A percentile compares a stretch with the other conserved stretches of the same genome.
These are phyloP conservation scores for Sterrhoptilus dennistouni DNA, from an alignment of 2,113 vertebrate species.

Conservation along the genomic window DNA sequence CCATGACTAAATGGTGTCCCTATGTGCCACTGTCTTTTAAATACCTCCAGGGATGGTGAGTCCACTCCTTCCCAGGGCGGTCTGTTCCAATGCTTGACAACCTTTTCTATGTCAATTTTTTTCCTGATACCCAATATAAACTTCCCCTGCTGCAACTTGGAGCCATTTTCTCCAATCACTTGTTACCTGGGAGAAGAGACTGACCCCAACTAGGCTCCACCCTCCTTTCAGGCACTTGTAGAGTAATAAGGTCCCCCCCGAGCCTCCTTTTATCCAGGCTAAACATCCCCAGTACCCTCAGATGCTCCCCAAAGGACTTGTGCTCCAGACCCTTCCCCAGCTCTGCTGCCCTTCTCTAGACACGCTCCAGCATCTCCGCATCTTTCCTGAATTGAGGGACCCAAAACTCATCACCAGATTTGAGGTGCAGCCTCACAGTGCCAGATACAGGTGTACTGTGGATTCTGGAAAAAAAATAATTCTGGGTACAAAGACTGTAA, in stretches of 20 bases:
- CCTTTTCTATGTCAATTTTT: background rate
- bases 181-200: background rate
- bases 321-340: background rate
- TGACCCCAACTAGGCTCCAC: background rate
- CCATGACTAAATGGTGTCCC: background rate
- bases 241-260: rapidly evolving
- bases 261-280: background rate
- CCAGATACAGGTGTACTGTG: background rate
- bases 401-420: background rate
- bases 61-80: background rate
- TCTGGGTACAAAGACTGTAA: background rate
- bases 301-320: background rate
- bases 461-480: background rate
- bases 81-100: background rate
- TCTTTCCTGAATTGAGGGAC: background rate
- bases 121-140: background rate
- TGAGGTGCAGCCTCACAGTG: background rate
- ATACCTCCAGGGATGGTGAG: background rate
- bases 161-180: background rate
- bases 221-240: background rate
- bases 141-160: background rate
- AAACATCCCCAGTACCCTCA: background rate
- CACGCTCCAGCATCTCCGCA: rapidly evolving
- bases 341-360: background rate
- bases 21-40: background rate